Evolutionary conservation across 2,888 invertebrate species (phyloP).

Genomic region (Panopea generosa): DNA sequence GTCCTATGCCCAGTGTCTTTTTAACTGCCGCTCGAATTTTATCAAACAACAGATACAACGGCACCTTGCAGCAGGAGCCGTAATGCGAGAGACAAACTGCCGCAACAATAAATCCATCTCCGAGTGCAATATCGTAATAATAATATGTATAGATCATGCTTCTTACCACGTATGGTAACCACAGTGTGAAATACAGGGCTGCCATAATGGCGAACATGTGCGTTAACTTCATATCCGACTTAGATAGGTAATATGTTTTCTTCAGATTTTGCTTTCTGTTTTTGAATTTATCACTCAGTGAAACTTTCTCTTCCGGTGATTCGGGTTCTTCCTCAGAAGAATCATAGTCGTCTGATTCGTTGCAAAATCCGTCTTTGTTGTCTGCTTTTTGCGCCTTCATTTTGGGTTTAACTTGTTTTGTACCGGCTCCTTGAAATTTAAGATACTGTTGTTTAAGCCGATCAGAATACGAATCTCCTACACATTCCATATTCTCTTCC

Average conservation of each 20-base stretch:
- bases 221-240: slow-evolving; percentile 59
- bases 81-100: slow-evolving; percentile 41
- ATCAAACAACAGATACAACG: slow-evolving; percentile 44
- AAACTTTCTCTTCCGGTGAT: not conserved
- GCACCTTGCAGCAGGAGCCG: slow-evolving; percentile 32
- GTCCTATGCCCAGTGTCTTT: slow-evolving; percentile 42
- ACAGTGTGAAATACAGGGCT: slow-evolving; percentile 56
- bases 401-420: slow-evolving; percentile 59
- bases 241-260: slow-evolving; percentile 59
- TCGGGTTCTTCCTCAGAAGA: slow-evolving; percentile 55
- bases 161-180: slow-evolving; percentile 70
- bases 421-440: slow-evolving; percentile 67
- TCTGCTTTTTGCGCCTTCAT: slow-evolving; percentile 48
- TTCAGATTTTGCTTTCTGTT: slow-evolving; percentile 23
- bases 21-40: slow-evolving; percentile 36
- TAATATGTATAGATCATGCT: slow-evolving; percentile 62
- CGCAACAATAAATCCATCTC: slow-evolving; percentile 38
- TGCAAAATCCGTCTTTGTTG: slow-evolving; percentile 57
- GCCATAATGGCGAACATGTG: slow-evolving; percentile 65
- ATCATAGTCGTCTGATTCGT: slow-evolving; percentile 46
- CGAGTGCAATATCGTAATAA: slow-evolving; percentile 50
- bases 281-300: not conserved
- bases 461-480: slow-evolving; percentile 70
- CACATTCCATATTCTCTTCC: slow-evolving; percentile 59
- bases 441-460: slow-evolving; percentile 64